These are phyloP conservation scores for Anoura caudifer DNA, from an alignment of 2,113 vertebrate genomes.

Conservation along the genomic window DNA sequence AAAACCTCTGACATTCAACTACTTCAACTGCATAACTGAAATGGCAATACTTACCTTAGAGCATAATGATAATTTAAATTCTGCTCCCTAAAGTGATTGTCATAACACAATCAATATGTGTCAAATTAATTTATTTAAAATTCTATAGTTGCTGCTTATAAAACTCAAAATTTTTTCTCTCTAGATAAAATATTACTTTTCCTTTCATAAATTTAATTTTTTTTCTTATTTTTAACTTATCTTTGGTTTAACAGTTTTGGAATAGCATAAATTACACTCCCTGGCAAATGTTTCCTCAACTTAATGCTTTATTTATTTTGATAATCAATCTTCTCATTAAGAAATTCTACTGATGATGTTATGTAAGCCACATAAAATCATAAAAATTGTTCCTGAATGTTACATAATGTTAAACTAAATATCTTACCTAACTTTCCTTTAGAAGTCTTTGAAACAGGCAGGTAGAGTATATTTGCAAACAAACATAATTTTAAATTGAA, in stretches of 20 bases:
- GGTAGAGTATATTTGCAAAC: neutral
- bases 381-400: neutral
- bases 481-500: conserved; percentile 26
- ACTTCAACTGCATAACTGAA: neutral
- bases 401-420: neutral
- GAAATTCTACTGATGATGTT: neutral
- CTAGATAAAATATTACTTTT: conserved; percentile 16
- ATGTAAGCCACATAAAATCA: neutral
- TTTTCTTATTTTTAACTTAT: neutral
- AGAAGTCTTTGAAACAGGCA: neutral
- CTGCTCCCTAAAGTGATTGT: neutral
- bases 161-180: neutral
- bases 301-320: neutral
- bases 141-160: neutral
- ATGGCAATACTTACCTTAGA: neutral
- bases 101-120: neutral
- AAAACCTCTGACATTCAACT: neutral
- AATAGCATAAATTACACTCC: neutral
- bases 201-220: neutral
- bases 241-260: neutral
- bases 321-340: neutral
- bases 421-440: neutral
- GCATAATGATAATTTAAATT: neutral
- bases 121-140: neutral
- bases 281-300: neutral